These are phyloP conservation scores for Scartelaos histophorus DNA, from an alignment of 2,113 vertebrate species.

Conservation along the genomic window DNA sequence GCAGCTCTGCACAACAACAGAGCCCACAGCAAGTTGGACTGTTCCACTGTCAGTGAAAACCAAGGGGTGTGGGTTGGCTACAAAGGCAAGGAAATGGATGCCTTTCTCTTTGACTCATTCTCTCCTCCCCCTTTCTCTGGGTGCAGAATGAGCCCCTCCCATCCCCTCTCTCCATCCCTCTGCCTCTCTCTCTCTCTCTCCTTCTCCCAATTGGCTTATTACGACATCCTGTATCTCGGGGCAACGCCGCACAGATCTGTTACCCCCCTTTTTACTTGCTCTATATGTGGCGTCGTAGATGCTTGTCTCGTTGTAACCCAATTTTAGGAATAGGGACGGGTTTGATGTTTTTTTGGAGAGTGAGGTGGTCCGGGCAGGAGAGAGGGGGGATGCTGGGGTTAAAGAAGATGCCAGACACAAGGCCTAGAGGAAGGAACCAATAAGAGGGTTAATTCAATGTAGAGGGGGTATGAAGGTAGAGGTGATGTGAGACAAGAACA, in stretches of 20 bases:
- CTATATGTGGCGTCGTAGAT: constrained; percentile 35
- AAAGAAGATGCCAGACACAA: background rate
- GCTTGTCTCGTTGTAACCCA: constrained; percentile 20
- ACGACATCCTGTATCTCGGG: constrained; percentile 79
- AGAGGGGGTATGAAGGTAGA: background rate
- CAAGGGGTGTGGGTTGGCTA: constrained; percentile 63
- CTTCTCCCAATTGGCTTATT: constrained; percentile 68
- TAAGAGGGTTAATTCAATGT: background rate
- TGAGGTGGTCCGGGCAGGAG: background rate
- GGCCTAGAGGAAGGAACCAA: background rate
- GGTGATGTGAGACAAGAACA: background rate
- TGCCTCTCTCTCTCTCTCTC: constrained; percentile 36
- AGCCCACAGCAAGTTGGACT: constrained; percentile 71
- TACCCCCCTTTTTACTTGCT: constrained; percentile 6
- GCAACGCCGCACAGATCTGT: constrained; percentile 70
- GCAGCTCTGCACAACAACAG: constrained; percentile 85
- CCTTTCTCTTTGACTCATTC: constrained; percentile 42
- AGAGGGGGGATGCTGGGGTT: background rate
- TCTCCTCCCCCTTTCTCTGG: constrained; percentile 39
- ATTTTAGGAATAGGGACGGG: background rate
- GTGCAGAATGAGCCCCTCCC: constrained; percentile 33
- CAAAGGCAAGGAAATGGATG: constrained; percentile 39
- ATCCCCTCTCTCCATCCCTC: constrained; percentile 31
- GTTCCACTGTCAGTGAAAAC: constrained; percentile 65
- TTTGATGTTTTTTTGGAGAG: background rate